phyloP scores from a whole-genome alignment of 2,888 invertebrate genomes.

The Acanthacorydalis orientalis region DNA sequence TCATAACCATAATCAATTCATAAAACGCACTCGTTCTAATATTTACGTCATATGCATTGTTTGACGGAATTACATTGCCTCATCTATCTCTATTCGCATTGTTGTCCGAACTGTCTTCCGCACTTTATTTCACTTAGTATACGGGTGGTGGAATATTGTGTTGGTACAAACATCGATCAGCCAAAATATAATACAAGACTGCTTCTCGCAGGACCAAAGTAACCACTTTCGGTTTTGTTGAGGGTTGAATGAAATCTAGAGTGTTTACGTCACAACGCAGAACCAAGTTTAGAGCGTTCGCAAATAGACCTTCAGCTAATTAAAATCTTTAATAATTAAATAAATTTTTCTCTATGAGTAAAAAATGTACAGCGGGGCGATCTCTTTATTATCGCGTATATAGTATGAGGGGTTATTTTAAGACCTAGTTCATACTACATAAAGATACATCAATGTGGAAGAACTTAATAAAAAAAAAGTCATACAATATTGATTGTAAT shows the following conservation, averaged over 20 bases:
- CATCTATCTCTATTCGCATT: neutral
- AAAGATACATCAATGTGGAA: too few relatives aligned
- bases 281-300: neutral
- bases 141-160: too few relatives aligned
- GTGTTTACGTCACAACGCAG: neutral
- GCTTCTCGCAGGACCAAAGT: neutral
- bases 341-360: neutral
- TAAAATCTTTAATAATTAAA: neutral
- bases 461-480: too few relatives aligned
- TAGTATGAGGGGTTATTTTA: too few relatives aligned
- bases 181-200: neutral
- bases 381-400: too few relatives aligned
- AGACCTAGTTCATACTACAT: too few relatives aligned
- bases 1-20: neutral
- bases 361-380: too few relatives aligned
- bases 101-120: too few relatives aligned
- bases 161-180: too few relatives aligned
- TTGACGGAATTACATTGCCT: neutral
- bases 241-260: neutral
- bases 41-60: neutral
- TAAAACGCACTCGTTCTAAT: neutral
- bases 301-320: neutral
- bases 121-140: too few relatives aligned
- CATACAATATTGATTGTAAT: too few relatives aligned
- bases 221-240: constrained; percentile 1